Conservation (phyloP, 2,797 vertebrate genomes). For the Leuciscus waleckii region DNA sequence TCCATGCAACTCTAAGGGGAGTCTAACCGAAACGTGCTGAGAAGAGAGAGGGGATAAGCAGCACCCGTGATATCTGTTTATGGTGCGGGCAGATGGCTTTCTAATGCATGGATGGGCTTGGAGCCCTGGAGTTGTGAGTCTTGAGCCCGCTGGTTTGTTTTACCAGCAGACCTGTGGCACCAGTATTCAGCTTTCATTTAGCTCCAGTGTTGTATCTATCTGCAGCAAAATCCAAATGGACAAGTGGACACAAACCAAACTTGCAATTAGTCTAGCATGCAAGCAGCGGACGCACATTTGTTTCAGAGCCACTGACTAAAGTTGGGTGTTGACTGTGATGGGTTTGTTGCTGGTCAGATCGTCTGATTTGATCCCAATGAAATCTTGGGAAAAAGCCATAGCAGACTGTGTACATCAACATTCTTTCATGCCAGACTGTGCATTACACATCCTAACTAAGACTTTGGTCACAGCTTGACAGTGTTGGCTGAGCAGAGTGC, state of each 20-base stretch:
- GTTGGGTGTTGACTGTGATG: not conserved
- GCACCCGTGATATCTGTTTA: conserved; percentile 65
- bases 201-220: conserved; percentile 34
- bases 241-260: conserved; percentile 37
- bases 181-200: conserved; percentile 50
- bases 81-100: conserved; percentile 69
- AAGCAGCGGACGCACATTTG: not conserved
- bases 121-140: conserved; percentile 65
- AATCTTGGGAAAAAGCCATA: not conserved
- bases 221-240: conserved; percentile 16
- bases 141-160: conserved; percentile 44
- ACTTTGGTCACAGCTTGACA: not conserved
- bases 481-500: not conserved
- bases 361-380: not conserved
- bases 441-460: not conserved
- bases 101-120: conserved; percentile 60
- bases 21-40: conserved; percentile 50
- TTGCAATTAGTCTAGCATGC: conserved; percentile 23
- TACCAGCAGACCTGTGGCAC: conserved; percentile 49
- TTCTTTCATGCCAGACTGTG: not conserved
- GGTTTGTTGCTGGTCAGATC: not conserved
- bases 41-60: conserved; percentile 61
- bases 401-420: not conserved
- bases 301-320: not conserved
- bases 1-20: conserved; percentile 14